Evolutionary conservation across 53 echinoderm and acorn worm species (phyloP).

Genomic region (Luidia sarsii): DNA sequence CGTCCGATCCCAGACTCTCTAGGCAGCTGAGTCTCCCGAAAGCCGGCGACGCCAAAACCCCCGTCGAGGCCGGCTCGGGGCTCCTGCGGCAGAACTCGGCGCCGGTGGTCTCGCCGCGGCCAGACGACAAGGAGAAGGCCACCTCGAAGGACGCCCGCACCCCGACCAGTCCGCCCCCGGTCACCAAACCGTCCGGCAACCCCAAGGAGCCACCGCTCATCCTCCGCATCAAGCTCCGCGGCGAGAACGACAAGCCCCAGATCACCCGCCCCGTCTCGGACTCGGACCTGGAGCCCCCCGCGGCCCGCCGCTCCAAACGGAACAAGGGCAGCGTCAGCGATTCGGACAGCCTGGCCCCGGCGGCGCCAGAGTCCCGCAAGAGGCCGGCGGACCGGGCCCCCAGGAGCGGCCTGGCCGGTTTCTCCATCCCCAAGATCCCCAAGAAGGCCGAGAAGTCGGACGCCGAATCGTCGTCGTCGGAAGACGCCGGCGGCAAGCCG

Average conservation of each 20-base stretch:
- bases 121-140: constrained; percentile 13
- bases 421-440: constrained; percentile 77
- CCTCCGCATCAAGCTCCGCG: constrained; percentile 26
- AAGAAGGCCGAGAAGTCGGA: constrained; percentile 57
- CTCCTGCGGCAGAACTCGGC: constrained; percentile 58
- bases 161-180: constrained; percentile 19
- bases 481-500: constrained; percentile 5
- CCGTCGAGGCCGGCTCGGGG: neutral
- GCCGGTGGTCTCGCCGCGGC: constrained; percentile 20
- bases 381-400: constrained; percentile 16
- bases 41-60: constrained; percentile 24
- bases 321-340: constrained; percentile 23
- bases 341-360: neutral
- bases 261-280: constrained; percentile 34
- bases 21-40: constrained; percentile 63
- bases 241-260: constrained; percentile 46
- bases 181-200: constrained; percentile 11
- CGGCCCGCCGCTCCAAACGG: constrained; percentile 10
- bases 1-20: constrained; percentile 64
- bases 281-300: constrained; percentile 9
- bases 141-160: constrained; percentile 10
- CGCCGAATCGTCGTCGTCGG: constrained; percentile 40
- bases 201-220: constrained; percentile 40
- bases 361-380: constrained; percentile 46
- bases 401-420: constrained; percentile 47